These are phyloP conservation scores for Synergus umbraculus DNA, from an alignment of 2,888 invertebrate species.

Conservation along the genomic window DNA sequence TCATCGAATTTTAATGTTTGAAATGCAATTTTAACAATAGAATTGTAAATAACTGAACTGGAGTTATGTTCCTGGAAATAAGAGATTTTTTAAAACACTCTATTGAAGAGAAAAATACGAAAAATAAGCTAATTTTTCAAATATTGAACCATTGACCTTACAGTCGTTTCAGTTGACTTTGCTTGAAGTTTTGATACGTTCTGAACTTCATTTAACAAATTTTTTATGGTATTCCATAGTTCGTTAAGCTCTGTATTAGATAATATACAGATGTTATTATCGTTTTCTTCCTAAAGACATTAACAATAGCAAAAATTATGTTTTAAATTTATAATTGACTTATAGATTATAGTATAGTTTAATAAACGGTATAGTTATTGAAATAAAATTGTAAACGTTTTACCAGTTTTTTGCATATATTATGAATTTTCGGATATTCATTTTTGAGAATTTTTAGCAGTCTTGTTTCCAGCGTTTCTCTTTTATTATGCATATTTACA, in stretches of 20 bases:
- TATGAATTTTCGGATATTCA: conserved; percentile 37
- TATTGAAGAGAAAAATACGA: neutral
- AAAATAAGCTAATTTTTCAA: neutral
- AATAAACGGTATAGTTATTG: too few relatives aligned
- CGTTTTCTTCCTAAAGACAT: conserved; percentile 48
- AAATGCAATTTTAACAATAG: conserved; percentile 45
- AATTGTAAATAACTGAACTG: neutral
- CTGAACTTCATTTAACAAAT: conserved; percentile 48
- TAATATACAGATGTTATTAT: conserved; percentile 48
- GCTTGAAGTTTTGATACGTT: conserved; percentile 41
- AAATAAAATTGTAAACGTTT: neutral
- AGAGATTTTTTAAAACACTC: neutral
- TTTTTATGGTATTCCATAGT: conserved; percentile 52
- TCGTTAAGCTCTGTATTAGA: conserved; percentile 55
- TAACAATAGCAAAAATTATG: neutral
- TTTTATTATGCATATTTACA: conserved; percentile 10
- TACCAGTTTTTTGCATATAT: conserved; percentile 58
- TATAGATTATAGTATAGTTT: too few relatives aligned
- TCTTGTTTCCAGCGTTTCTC: neutral
- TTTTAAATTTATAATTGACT: too few relatives aligned
- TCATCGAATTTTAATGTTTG: conserved; percentile 50
- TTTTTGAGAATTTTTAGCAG: conserved; percentile 46
- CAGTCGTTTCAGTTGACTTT: neutral
- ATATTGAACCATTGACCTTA: neutral
- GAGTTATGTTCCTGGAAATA: conserved; percentile 10